Base-by-base conservation (phyloP, 1,140 invertebrate genomes). In the Drosophila subobscura region DNA sequence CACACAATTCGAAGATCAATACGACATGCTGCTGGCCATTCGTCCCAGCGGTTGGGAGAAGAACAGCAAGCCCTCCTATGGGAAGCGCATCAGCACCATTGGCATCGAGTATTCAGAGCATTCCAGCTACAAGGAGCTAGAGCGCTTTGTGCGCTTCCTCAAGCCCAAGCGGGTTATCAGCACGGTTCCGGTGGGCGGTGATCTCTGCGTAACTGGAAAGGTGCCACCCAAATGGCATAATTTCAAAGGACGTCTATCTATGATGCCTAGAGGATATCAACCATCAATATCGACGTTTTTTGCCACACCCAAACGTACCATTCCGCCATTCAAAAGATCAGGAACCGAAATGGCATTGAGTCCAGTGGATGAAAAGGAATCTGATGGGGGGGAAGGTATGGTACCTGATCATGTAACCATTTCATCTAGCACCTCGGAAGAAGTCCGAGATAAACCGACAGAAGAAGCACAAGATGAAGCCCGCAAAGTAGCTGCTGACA, bases 71-170 rank as follows among this genome's bases (percentile, higher is more conserved):
- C 83, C 91, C 1, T 78, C 77, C 1, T 79, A 72, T 56, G 75
- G 91, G n/a, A 79, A 80, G n/a, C 65, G 66, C 22, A 88, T 91
- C 6, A 91, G 90, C 64, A 68, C 77, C 5, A 71, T 91, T 14
- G 90, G 90, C 3, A 71, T 91, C 14, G 89, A 92, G 45, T 92
- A 92, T 52, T 91, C 90, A 0, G 91, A 92, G 25, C 91, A 92
- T 74, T 91, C 91, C 0, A 91, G 90, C 54, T 84, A 91, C 46
- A 74, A 73, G 27, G 91, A 92, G 37, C 53, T 92, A 5, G 73
- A 89, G 57, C 76, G 91, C 4, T 91, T 91, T 51, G 89, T 91
- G n/a, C 72, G 77, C 8, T 91, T 79, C 16, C 25, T 91, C 0
- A 91, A 90, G n/a, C 90, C 90, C 4, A 72, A 72, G 40, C 45